phyloP scores from a whole-genome alignment of 1,140 invertebrate genomes.

The Wasmannia auropunctata region DNA sequence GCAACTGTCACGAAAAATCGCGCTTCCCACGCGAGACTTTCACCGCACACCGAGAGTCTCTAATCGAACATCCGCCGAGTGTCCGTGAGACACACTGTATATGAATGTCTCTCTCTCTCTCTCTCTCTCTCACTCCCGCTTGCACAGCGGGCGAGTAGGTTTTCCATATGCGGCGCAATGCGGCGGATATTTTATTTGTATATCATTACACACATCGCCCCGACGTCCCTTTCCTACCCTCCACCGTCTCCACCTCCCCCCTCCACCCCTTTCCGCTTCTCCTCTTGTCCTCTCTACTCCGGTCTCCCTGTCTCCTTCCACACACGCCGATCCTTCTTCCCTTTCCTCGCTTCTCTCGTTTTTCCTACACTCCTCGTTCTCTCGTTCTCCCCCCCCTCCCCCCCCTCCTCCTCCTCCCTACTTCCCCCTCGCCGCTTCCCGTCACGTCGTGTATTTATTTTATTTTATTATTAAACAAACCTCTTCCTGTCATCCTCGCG shows the following conservation, averaged over 20 bases:
- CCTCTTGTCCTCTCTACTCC: slow-evolving; percentile 21
- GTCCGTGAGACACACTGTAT: slow-evolving; percentile 64
- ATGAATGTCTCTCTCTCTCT: slow-evolving; percentile 42
- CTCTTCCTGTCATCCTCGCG: slow-evolving; percentile 57
- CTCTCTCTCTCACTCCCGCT: slow-evolving; percentile 47
- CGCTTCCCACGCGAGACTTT: neutral
- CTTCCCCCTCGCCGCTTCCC: neutral
- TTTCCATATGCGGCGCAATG: slow-evolving; percentile 62
- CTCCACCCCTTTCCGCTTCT: no score
- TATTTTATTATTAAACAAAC: slow-evolving; percentile 80
- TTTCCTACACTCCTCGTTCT: slow-evolving; percentile 36
- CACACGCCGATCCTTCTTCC: slow-evolving; percentile 62
- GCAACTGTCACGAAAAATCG: neutral
- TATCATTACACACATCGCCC: slow-evolving; percentile 68
- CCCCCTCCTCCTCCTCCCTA: neutral
- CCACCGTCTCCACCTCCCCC: slow-evolving; percentile 63
- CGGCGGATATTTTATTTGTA: slow-evolving; percentile 73
- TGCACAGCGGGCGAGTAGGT: slow-evolving; percentile 61
- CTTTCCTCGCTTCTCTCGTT: slow-evolving; percentile 38
- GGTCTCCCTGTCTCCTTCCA: slow-evolving; percentile 52
- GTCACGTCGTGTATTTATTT: slow-evolving; percentile 79
- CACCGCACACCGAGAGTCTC: neutral
- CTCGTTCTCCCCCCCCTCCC: slow-evolving; percentile 24
- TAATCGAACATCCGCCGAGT: slow-evolving; percentile 8
- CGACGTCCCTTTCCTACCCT: slow-evolving; percentile 51